Evolutionary conservation across 2,888 invertebrate species (phyloP), one percentile per base, ranked within the genome.

Genomic region (Cephonodes hylas): DNA sequence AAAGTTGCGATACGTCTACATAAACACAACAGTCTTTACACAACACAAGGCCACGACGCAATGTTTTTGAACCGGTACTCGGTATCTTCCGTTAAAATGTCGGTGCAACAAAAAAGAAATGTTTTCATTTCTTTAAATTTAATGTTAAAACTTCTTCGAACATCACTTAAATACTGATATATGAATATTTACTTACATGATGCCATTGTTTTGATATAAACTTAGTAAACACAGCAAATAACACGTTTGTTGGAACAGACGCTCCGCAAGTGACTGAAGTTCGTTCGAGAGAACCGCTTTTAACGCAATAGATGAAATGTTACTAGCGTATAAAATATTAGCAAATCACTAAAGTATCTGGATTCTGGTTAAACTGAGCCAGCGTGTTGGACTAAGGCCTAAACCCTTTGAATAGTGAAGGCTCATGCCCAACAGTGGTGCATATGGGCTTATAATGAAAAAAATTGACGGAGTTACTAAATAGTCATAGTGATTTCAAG

Each of bases 1-100:
- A 38, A 38, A 38, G 38, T 38, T 38, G 3, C n/a, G 13, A 10
- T 13, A 13, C 38, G 8, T 38, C 38, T 13, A 8, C 2, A 38
- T n/a, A 38, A n/a, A 1, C 22, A 20, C 22, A 13, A 45, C 45
- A 22, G 10, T 3, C 0, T 7, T 8, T 13, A 10, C 13, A 45
- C 45, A 23, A 23, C 48, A 25, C 48, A 48, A 23, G 25, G 25
- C 25, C 15, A 48, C 23, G 34, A 10, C 23, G 6, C 22, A 23
- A 15, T 48, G 27, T 48, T 48, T 15, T 53, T 53, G 31, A 53
- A 53, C 53, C 53, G 53, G 53, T 53, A 53, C 18, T 20, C 31
- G 23, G 27, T 8, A n/a, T 31, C 5, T 53, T 18, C 31, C 53
- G 31, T 53, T 53, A 20, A 44, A 53, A 18, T 7, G 7, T n/a